Evolutionary conservation across 1,140 invertebrate genomes (phyloP), one percentile per base, ranked within the genome.

Genomic region (Elysia chlorotica): DNA sequence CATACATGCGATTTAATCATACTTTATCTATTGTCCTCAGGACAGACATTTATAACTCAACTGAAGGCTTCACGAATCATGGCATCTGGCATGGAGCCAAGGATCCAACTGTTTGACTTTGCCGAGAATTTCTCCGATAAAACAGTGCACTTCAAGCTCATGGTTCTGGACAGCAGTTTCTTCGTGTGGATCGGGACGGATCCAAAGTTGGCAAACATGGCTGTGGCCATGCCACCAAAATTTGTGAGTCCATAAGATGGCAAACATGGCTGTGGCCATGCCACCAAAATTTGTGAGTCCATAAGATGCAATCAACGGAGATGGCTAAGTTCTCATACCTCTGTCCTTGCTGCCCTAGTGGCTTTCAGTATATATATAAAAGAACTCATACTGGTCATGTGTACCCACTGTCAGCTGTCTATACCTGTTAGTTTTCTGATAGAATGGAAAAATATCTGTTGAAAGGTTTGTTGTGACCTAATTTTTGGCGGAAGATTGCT

Each of bases 191-290:
- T 67, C 19, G 65, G 65, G 21, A 19, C 65, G 14, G 56, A 36
- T 28, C 65, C 65, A 33, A 33, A 54, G 17, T 67, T 67, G 36
- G 53, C 65, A 31, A 67, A 67, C 48, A 67, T 67, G 65, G 65
- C 65, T 30, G 65, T 67, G 2, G 65, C 65, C 28, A 53, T 67
- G 65, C 65, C 65, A 31, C 41, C 65, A 28, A 53, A 48, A 31
- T 67, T 54, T 67, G 65, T 67, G 56, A 67, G 65, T 67, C 53
- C 41, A 53, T 48, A 33, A 54, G 17, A 54, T 67, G 36, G 53
- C 65, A 31, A 67, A 67, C 48, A 67, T 67, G 65, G 65, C 65
- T 30, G 65, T 67, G 2, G 65, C 65, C 28, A 53, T 67, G 65
- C 65, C 65, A 31, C 41, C 65, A 28, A 53, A 48, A 31, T 67